Evolutionary conservation across 92 coral and sea anemone genomes (phyloP).

Genomic region (Phenganax stokvisi): DNA sequence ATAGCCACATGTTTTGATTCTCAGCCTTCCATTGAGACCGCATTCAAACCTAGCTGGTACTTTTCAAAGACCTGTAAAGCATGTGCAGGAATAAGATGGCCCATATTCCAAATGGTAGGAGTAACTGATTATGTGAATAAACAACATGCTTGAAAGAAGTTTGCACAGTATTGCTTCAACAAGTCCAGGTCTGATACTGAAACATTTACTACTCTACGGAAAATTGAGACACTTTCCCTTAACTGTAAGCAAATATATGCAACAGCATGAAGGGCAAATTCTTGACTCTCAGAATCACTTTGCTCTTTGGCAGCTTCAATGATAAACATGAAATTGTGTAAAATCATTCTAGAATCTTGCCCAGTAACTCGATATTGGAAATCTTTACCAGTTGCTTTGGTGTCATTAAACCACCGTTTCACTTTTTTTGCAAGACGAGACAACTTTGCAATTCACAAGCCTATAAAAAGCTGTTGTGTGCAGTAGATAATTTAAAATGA

Average conservation of each 20-base stretch:
- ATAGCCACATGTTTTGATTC: constrained; percentile 56
- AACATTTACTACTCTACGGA: constrained; percentile 57
- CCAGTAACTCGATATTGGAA: constrained; percentile 66
- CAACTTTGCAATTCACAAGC: constrained; percentile 57
- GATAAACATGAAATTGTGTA: constrained; percentile 64
- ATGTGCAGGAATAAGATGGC: constrained; percentile 63
- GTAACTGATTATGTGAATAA: constrained; percentile 52
- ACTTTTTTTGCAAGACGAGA: constrained; percentile 57
- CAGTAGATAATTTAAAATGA: constrained; percentile 48
- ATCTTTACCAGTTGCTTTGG: constrained; percentile 48
- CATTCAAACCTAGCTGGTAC: constrained; percentile 58
- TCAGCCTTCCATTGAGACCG: constrained; percentile 62
- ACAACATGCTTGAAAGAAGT: constrained; percentile 52
- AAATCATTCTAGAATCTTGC: constrained; percentile 67
- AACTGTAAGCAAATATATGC: constrained; percentile 62
- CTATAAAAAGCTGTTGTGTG: constrained; percentile 50
- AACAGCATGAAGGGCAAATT: constrained; percentile 54
- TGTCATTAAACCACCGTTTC: constrained; percentile 55
- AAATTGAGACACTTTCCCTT: constrained; percentile 59
- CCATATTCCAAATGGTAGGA: constrained; percentile 58
- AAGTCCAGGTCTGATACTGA: constrained; percentile 38
- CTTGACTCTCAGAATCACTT: constrained; percentile 57
- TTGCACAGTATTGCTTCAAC: constrained; percentile 56
- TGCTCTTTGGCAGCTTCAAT: constrained; percentile 52
- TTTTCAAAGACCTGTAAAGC: constrained; percentile 52